Base-by-base conservation (phyloP, 1,140 invertebrate genomes). In the Orchesella cincta region DNA sequence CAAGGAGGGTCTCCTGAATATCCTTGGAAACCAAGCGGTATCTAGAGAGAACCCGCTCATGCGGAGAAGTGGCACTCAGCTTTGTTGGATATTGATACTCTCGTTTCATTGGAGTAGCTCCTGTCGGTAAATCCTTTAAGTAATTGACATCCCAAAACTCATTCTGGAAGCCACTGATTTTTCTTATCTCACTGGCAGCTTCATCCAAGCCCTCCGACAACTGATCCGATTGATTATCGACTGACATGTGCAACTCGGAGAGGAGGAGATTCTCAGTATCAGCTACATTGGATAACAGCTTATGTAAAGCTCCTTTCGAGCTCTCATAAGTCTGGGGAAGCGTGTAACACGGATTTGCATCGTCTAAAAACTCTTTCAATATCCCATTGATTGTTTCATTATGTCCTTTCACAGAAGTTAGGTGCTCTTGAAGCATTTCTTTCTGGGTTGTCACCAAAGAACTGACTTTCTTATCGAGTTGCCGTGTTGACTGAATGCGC, bases 51-150 rank as follows among this genome's bases (percentile, higher is more conserved):
- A 93, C 90, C 0, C 88, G 84, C 34, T 90, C 88, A 81, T 92
- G 90, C 0, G 92, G 92, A 0, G 92, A 93, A 1, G 91, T 92
- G 54, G 85, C 82, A 0, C 84, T 86, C 74, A 93, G 81, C 0
- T 83, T 62, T 76, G 87, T 86, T 71, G 92, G 91, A 86, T 89
- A 92, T 0, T 83, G 77, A 83, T 90, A 92, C 8, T 89, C 87
- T 76, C 84, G 86, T 77, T 89, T 89, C 1, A 86, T 85, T 1
- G 92, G 92, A 0, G 92, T 93, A 28, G 75, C 64, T 39, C 79
- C 79, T 12, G 77, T 72, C 1, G 81, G 62, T 0, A n/a, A n/a
- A 46, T 80, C 79, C 28, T 80, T 36, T 23, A 80, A 34, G 39
- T 80, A 82, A 1, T 77, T 79, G 14, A 76, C 52, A 1, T 81